Percentiles rank a stretch among this genome's conserved stretches.
Evolutionary conservation across 2,888 invertebrate species (phyloP).

Genomic region (Fissipunctia ypsillon): DNA sequence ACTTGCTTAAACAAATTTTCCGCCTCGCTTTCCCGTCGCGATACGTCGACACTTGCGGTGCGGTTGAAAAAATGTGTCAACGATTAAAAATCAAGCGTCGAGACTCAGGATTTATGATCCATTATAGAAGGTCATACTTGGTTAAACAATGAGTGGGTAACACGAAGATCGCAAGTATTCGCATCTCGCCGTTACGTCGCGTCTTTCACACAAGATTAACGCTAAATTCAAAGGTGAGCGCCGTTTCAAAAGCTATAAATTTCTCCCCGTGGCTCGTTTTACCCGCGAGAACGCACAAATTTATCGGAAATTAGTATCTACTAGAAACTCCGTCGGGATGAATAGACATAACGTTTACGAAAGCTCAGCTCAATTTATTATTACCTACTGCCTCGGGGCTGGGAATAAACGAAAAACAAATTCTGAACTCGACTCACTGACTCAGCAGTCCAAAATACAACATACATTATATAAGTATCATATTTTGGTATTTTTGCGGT

Average conservation of each 20-base stretch:
- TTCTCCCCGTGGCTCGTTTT: slow-evolving; percentile 84
- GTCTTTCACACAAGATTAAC: slow-evolving; percentile 89
- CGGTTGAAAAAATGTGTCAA: slow-evolving; percentile 53
- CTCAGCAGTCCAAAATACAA: slow-evolving; percentile 44
- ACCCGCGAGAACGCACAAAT: slow-evolving; percentile 86
- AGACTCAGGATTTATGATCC: slow-evolving; percentile 33
- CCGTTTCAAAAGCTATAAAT: slow-evolving; percentile 88
- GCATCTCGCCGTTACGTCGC: slow-evolving; percentile 77
- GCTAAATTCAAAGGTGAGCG: slow-evolving; percentile 88
- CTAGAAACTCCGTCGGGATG: slow-evolving; percentile 78
- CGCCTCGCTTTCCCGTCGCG: slow-evolving; percentile 45
- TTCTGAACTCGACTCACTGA: slow-evolving; percentile 36
- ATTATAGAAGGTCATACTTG: slow-evolving; percentile 38
- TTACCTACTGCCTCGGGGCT: slow-evolving; percentile 33
- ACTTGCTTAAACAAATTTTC: slow-evolving; percentile 68
- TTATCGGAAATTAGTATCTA: slow-evolving; percentile 88
- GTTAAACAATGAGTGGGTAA: slow-evolving; percentile 58
- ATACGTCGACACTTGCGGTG: slow-evolving; percentile 53
- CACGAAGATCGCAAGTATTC: slow-evolving; percentile 71
- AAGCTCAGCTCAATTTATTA: slow-evolving; percentile 67
- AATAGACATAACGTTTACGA: slow-evolving; percentile 70
- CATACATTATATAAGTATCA: slow-evolving; percentile 38
- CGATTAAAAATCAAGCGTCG: slow-evolving; percentile 48
- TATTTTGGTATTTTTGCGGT: slow-evolving; percentile 45
- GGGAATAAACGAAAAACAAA: slow-evolving; percentile 48